Conservation (phyloP, 2,113 vertebrate species). For the Triplophysa siluroides region DNA sequence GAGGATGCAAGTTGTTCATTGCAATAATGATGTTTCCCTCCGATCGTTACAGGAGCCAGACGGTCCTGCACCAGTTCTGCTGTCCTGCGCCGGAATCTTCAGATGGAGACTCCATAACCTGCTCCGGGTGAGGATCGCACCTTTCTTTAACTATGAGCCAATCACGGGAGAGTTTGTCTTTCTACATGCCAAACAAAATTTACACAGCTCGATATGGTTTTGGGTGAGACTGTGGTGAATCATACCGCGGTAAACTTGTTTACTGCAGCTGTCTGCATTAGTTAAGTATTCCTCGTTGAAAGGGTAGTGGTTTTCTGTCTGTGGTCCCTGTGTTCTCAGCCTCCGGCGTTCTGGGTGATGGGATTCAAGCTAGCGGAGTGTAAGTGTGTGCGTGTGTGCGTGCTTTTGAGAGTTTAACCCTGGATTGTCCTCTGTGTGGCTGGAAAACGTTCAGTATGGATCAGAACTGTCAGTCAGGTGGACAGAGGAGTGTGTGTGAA, state of each 20-base stretch:
- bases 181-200: background rate
- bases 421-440: constrained; percentile 10
- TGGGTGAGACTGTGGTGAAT: background rate
- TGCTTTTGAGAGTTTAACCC: constrained; percentile 18
- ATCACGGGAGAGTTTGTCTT: constrained; percentile 12
- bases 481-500: background rate
- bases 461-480: constrained; percentile 23
- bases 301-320: constrained; percentile 13
- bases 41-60: constrained; percentile 84
- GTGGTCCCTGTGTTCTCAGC: background rate
- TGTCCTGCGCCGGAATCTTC: constrained; percentile 93
- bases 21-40: constrained; percentile 1
- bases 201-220: background rate
- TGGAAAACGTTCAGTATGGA: constrained; percentile 31
- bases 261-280: background rate
- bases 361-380: constrained; percentile 21
- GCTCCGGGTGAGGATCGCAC: constrained; percentile 67
- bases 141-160: constrained; percentile 4
- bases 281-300: background rate
- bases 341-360: constrained; percentile 4
- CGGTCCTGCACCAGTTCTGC: constrained; percentile 97
- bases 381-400: background rate
- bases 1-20: background rate
- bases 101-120: constrained; percentile 73
- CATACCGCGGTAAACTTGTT: background rate